These are phyloP conservation scores for Pseudomyrmex cubaensis DNA, from an alignment of 1,140 invertebrate species.

Conservation along the genomic window DNA sequence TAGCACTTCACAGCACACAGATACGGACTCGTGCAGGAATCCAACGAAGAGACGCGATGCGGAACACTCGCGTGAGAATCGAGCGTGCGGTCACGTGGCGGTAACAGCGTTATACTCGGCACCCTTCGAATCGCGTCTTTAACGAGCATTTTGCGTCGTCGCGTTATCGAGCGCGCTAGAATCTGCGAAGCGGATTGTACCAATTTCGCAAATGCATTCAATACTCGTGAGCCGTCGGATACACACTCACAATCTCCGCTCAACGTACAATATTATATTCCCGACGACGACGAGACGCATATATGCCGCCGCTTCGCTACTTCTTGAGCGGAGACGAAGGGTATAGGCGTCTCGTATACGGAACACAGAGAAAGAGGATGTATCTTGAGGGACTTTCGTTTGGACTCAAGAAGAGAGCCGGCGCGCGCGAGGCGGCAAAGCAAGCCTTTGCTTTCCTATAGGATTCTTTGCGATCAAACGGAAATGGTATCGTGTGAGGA, in stretches of 20 bases:
- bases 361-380: background rate
- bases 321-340: conserved; percentile 24
- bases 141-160: conserved; percentile 23
- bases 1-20: too few species aligned
- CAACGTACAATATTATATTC: conserved; percentile 71
- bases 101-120: conserved; percentile 42
- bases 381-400: conserved; percentile 46
- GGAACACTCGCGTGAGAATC: conserved; percentile 74
- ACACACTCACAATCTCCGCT: conserved; percentile 56
- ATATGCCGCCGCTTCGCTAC: conserved; percentile 50
- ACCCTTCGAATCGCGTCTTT: conserved; percentile 25
- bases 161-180: conserved; percentile 1
- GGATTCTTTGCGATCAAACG: conserved; percentile 58
- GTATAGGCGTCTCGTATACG: background rate
- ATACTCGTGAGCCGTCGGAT: conserved; percentile 58
- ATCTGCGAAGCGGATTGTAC: conserved; percentile 65
- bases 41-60: conserved; percentile 13
- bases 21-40: background rate
- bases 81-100: conserved; percentile 65
- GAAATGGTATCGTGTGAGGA: conserved; percentile 30
- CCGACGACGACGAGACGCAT: conserved; percentile 26
- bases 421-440: conserved; percentile 10
- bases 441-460: conserved; percentile 47
- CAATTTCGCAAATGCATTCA: conserved; percentile 79
- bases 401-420: conserved; percentile 25